Conservation (phyloP, 2,113 vertebrate species). For the Nibea albiflora region DNA sequence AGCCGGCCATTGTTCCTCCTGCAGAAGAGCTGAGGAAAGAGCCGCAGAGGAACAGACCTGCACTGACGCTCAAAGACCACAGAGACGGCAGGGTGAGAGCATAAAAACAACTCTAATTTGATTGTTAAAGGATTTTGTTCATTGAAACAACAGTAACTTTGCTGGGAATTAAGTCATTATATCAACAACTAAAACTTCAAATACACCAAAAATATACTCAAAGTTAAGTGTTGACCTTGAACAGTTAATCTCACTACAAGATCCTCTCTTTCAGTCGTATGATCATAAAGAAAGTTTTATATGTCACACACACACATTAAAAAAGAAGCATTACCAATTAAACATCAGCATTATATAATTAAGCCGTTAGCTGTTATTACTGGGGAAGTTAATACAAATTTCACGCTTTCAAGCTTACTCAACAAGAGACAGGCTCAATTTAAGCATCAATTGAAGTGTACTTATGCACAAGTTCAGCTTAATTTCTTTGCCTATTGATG, state of each 20-base stretch:
- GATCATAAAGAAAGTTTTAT: background rate
- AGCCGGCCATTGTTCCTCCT: slow-evolving; percentile 51
- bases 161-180: background rate
- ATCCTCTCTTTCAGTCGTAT: background rate
- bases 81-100: slow-evolving; percentile 69
- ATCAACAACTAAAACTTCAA: background rate
- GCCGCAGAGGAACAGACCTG: slow-evolving; percentile 50
- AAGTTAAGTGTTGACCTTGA: background rate
- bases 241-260: background rate
- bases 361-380: background rate
- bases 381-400: background rate
- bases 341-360: background rate
- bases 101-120: background rate
- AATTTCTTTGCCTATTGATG: background rate
- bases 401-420: background rate
- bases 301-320: background rate
- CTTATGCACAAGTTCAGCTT: background rate
- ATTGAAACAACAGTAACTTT: background rate
- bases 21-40: slow-evolving; percentile 50
- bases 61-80: slow-evolving; percentile 43
- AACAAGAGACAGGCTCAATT: background rate
- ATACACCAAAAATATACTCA: background rate
- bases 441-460: background rate
- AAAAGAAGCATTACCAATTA: background rate
- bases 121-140: background rate